Percentiles rank a stretch among this genome's conserved stretches.
These are phyloP conservation scores for Stenopsyche tienmushanensis DNA, from an alignment of 1,140 invertebrate species.

Conservation along the genomic window DNA sequence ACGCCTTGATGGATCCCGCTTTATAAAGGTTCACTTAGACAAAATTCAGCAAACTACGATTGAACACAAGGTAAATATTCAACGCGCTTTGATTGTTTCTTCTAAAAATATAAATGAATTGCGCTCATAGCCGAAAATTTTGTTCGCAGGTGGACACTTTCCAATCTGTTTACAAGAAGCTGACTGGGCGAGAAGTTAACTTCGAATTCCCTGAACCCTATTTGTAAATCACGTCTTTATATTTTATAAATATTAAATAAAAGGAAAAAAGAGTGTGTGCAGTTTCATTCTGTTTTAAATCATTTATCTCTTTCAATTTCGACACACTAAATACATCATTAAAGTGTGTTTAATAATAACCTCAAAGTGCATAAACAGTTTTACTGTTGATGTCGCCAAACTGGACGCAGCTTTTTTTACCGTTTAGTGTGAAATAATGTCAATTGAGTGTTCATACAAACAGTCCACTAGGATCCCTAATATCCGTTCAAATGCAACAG, in stretches of 20 bases:
- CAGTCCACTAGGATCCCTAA: too few species aligned
- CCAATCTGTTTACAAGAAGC: conserved; percentile 96
- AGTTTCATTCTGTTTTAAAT: conserved; percentile 8
- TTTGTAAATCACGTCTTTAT: conserved; percentile 65
- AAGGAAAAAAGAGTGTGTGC: conserved; percentile 24
- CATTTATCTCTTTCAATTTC: conserved; percentile 5
- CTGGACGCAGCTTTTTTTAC: too few species aligned
- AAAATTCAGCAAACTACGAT: conserved; percentile 98
- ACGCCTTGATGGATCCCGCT: conserved; percentile 91
- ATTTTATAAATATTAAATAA: conserved; percentile 38
- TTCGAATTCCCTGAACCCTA: conserved; percentile 99
- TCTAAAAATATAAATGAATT: too few species aligned
- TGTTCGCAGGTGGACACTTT: conserved; percentile 92
- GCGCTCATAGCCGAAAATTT: too few species aligned
- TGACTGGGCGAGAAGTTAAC: conserved; percentile 97
- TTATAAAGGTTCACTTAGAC: conserved; percentile 98
- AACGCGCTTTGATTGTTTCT: too few species aligned
- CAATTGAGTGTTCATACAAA: too few species aligned
- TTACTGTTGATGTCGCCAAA: too few species aligned
- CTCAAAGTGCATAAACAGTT: too few species aligned
- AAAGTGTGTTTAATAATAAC: too few species aligned
- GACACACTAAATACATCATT: background rate
- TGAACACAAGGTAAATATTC: conserved; percentile 89
- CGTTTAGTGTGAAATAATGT: too few species aligned
- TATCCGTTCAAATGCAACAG: too few species aligned